Conservation (phyloP, 1,140 invertebrate species). For the Augochlora pura region DNA sequence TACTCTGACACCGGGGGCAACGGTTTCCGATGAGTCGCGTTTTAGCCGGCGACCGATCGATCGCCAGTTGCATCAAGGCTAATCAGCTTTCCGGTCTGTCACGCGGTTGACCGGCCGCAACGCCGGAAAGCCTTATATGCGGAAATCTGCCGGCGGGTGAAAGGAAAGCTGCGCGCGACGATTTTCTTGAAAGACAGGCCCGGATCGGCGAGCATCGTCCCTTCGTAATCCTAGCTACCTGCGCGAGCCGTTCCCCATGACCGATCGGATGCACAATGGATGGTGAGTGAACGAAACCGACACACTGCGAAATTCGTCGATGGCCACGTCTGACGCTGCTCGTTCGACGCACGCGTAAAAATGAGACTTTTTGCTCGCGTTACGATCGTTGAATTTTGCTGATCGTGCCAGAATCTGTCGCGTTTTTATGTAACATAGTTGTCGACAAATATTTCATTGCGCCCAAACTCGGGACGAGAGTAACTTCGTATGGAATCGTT, state of each 20-base stretch:
- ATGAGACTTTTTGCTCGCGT: too few species aligned
- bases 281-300: not conserved
- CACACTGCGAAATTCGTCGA: not conserved
- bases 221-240: not conserved
- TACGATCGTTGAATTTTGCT: too few species aligned
- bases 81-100: not conserved
- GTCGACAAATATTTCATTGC: too few species aligned
- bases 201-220: constrained; percentile 2
- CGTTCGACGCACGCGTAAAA: not conserved
- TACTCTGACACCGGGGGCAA: not conserved
- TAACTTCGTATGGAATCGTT: too few species aligned
- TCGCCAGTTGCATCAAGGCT: not conserved
- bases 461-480: too few species aligned
- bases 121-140: constrained; percentile 25
- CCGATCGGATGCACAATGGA: not conserved
- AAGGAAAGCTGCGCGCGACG: constrained; percentile 28
- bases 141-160: constrained; percentile 44
- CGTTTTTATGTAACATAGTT: too few species aligned
- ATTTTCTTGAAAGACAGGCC: constrained; percentile 12
- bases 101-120: not conserved
- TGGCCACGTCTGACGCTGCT: too few species aligned
- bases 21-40: not conserved
- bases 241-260: not conserved
- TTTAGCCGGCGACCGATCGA: constrained; percentile 6
- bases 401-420: too few species aligned